These are phyloP conservation scores for Oncorhynchus clarkii DNA, from an alignment of 2,113 vertebrate genomes.

Conservation along the genomic window DNA sequence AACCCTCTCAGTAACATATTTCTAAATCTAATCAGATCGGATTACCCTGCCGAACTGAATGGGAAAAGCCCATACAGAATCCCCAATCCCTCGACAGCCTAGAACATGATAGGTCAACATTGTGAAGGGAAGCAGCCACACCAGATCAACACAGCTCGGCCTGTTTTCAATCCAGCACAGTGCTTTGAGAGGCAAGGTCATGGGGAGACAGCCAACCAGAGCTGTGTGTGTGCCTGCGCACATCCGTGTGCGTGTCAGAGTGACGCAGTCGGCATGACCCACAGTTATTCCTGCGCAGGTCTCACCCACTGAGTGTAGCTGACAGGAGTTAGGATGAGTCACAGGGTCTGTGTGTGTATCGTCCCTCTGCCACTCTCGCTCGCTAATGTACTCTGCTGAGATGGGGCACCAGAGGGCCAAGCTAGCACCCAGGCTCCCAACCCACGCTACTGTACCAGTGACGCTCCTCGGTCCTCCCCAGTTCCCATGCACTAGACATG, in stretches of 20 bases:
- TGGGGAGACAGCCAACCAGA: background rate
- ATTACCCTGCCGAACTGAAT: background rate
- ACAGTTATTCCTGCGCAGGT: slow-evolving; percentile 4
- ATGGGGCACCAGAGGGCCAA: too few species aligned
- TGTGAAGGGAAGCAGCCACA: background rate
- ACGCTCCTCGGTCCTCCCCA: too few species aligned
- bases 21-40: slow-evolving; percentile 3
- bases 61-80: slow-evolving; percentile 2
- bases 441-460: too few species aligned
- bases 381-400: too few species aligned
- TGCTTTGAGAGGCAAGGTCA: background rate
- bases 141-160: background rate
- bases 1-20: background rate
- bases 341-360: background rate
- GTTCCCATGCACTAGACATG: too few species aligned
- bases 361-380: too few species aligned
- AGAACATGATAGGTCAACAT: background rate
- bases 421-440: too few species aligned
- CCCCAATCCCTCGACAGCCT: background rate
- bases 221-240: background rate
- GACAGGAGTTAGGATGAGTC: slow-evolving; percentile 10
- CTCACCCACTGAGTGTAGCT: slow-evolving; percentile 6
- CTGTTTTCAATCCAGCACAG: slow-evolving; percentile 15
- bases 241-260: too few species aligned
- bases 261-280: background rate